These are phyloP conservation scores for Lasioglossum lativentre DNA, from an alignment of 2,888 invertebrate species.

Conservation along the genomic window DNA sequence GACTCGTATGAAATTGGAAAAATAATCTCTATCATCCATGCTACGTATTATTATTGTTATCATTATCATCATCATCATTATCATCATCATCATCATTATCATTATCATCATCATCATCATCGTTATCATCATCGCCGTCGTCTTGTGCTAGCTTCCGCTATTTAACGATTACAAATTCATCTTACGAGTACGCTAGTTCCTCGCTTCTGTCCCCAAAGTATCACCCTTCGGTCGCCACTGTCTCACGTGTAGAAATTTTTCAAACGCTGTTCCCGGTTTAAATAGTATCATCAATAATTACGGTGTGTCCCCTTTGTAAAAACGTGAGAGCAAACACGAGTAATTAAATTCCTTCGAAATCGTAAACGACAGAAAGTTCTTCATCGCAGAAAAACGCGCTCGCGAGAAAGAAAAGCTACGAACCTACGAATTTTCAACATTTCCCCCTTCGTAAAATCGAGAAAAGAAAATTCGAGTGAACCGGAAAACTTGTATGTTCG, in stretches of 20 bases:
- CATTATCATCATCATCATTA: conserved; percentile 18
- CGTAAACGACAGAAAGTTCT: background rate
- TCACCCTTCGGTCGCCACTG: background rate
- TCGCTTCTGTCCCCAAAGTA: conserved; percentile 5
- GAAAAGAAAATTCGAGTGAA: background rate
- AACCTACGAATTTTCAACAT: background rate
- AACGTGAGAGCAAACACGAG: background rate
- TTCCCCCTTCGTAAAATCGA: background rate
- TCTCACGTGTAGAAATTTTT: background rate
- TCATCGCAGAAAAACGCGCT: background rate
- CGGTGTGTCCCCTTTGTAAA: background rate
- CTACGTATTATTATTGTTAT: conserved; percentile 33
- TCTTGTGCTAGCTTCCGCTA: conserved; percentile 41
- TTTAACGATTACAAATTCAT: conserved; percentile 8
- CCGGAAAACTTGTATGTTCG: background rate
- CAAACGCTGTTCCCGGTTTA: background rate
- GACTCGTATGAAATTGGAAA: conserved; percentile 78
- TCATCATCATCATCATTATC: conserved; percentile 16
- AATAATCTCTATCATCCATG: conserved; percentile 74
- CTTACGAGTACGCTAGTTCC: background rate
- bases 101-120: conserved; percentile 23
- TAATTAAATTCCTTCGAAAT: background rate
- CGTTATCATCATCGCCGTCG: conserved; percentile 19
- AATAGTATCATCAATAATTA: background rate
- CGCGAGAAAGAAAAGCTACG: background rate